Base-by-base conservation (phyloP, 2,888 invertebrate species). In the Erebia epiphron region DNA sequence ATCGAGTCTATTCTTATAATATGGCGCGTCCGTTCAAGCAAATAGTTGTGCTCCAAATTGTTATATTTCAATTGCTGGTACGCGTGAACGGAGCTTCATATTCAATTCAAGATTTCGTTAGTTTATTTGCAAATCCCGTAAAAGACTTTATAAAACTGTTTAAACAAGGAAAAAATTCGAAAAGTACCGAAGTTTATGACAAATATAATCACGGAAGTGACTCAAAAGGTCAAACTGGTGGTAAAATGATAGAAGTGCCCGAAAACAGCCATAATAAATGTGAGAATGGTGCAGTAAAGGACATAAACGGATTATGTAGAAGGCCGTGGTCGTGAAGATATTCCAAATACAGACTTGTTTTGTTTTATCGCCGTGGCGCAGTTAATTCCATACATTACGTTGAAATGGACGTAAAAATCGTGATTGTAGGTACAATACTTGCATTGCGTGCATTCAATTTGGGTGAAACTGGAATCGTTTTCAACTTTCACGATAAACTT, bases 161-260 rank as follows among this genome's bases (percentile, higher is more conserved):
- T 73, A 26, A 72, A 26, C 73, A 72, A 52, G 46, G 62, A n/a
- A 61, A 56, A 8, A 65, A 63, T 52, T 50, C 52, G 54, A 64
- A 52, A 58, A 73, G 54, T 71, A 67, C 16, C 57, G 56, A 11
- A 14, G 63, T 54, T 46, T 65, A 65, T 26, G 65, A 70, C 65
- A 69, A 57, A 52, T 63, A 67, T 61, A 72, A 69, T 26, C 35
- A 41, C 61, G 75, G 73, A 52, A 76, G 63, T 50, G 77, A 57
- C 8, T 77, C 68, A 58, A 56, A 70, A 43, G 76, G 67, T 10
- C 65, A 73, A 58, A 54, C 73, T 8, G 72, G 72, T 21, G 65
- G 60, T 21, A 80, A 81, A 73, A 89, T 91, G 88, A 92, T 92
- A 71, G 85, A 86, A 13, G 89, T 83, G 14, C 92, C 91, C n/a